Base-by-base conservation (phyloP, 2,888 invertebrate genomes). In the Pilophorus perplexus region DNA sequence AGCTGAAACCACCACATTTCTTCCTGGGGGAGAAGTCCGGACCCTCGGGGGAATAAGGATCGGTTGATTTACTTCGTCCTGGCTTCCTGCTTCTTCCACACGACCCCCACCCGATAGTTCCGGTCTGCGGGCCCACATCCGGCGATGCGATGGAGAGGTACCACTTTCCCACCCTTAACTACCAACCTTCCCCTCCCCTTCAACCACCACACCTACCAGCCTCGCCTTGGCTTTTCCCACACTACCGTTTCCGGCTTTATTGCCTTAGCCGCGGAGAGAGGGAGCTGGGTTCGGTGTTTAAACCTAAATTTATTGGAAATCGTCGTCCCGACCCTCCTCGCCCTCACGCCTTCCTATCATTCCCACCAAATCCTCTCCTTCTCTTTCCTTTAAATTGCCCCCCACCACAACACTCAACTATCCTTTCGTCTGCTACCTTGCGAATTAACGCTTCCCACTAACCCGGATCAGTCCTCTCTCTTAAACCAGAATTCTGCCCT, bases 261-360 rank as follows among this genome's bases (percentile, higher is more conserved):
- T 62, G 46, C 62, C 62, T 46, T 33, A 28, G 28, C 46, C 37
- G 10, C 55, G 55, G 10, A 55, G 62, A 33, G 20, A 18, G 3
- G 27, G 46, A 44, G 33, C 18, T 18, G 48, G 62, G 12, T 62
- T 62, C 62, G 62, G 62, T 48, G 59, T 62, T 62, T 62, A 62
- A 62, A 48, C 62, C 48, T 27, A 46, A 62, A 62, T 62, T 59
- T 62, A 62, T 62, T 46, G 62, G 46, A 46, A 62, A 62, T 62
- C 62, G 28, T 16, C 25, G 25, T 20, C 40, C 25, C 6, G 6
- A 20, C 48, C 23, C 28, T 27, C 18, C 59, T 10, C 20, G n/a
- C 25, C 27, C 1, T 44, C 37, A 1, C 22, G 5, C 22, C 1
- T n/a, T 25, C 23, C 12, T 14, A 23, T 10, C 48, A 6, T 50